phyloP scores from a whole-genome alignment of 2,113 vertebrate species.

The Rhabdornis inornatus region DNA sequence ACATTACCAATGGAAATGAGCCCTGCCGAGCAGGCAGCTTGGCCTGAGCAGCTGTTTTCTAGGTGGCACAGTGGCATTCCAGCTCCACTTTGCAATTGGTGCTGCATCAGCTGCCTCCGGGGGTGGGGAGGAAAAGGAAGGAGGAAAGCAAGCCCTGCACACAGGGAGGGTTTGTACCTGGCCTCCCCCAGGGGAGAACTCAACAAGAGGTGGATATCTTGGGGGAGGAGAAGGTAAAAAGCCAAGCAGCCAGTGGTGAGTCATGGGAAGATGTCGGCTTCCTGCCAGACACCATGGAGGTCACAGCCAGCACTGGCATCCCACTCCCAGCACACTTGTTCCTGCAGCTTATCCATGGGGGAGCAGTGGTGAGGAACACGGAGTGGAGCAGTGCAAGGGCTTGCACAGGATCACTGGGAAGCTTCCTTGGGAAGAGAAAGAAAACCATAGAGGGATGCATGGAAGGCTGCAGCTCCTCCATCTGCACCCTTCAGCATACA shows the following conservation, averaged over 20 bases:
- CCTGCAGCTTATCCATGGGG: background rate
- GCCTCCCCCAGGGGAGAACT: background rate
- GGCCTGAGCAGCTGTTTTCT: background rate
- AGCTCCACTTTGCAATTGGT: background rate
- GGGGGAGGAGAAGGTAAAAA: background rate
- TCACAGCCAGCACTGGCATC: background rate
- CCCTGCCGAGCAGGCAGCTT: background rate
- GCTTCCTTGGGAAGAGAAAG: background rate
- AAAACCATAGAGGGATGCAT: background rate
- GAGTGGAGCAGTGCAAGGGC: background rate
- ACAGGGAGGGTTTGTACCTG: background rate
- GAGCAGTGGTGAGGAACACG: accelerated
- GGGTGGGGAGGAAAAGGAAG: background rate
- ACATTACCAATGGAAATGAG: background rate
- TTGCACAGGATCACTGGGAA: background rate
- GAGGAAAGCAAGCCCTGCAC: background rate
- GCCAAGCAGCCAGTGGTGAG: background rate
- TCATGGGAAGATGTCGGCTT: background rate
- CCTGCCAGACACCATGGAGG: background rate
- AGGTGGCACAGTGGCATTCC: background rate
- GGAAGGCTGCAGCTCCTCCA: background rate
- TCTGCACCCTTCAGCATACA: accelerated
- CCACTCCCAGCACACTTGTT: background rate
- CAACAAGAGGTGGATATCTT: accelerated
- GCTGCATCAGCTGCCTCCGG: background rate